Base-by-base conservation (phyloP, 2,888 invertebrate species). In the Drosophila diplacantha region DNA sequence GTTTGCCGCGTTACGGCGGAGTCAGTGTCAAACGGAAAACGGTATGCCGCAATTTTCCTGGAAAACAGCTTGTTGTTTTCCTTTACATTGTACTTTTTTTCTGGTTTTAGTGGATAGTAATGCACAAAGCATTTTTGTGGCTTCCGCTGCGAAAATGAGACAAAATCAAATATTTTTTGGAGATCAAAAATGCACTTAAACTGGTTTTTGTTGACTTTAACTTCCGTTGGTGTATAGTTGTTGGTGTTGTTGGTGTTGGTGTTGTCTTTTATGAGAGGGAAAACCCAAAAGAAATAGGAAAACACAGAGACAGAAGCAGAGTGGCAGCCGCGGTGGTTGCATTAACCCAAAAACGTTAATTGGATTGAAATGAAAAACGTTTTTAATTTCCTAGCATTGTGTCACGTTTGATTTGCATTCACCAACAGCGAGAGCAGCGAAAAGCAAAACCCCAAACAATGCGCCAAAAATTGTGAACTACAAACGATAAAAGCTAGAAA, bases 261-360 rank as follows among this genome's bases (percentile, higher is more conserved):
- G 39, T 14, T 22, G 11, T 2, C 16, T 51, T 22, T 31, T 44
- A 22, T 3, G 16, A n/a, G 14, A 37, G 52, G 29, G 18, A 3
- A 18, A 29, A 26, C 22, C 46, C 35, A 58, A 49, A 52, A 32
- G 44, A 65, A 31, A 20, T 29, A 24, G 31, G 5, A 37, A 22
- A 47, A 47, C 9, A n/a, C 14, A 20, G 39, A 50, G 24, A 26
- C 24, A 16, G 14, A 29, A 38, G 11, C 37, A 52, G 12, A 50
- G 44, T 14, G 29, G 8, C 29, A 53, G 34, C 47, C 54, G 14
- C 51, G n/a, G 37, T 51, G 55, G 43, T 47, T 85, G 82, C 85
- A 85, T 86, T 86, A 86, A 86, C 86, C 86, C 83, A 84, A 79
- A 85, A 81, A 86, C 83, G 78, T 84, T 86, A 86, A 86, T 86